Conservation (phyloP, 53 echinoderm and acorn worm species). For the Astropecten irregularis region DNA sequence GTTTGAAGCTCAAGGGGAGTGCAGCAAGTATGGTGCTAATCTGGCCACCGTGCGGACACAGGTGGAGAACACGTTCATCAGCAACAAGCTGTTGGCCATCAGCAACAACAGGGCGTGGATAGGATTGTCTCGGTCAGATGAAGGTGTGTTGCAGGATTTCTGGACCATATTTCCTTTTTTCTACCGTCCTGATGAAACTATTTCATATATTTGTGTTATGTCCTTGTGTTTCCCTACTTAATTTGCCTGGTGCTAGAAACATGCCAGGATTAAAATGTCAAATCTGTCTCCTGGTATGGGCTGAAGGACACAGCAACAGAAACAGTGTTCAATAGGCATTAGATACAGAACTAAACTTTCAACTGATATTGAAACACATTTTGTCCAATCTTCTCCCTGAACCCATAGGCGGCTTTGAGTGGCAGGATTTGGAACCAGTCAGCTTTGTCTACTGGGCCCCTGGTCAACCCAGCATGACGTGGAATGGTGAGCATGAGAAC, state of each 20-base stretch:
- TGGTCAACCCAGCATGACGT: constrained; percentile 69
- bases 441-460: constrained; percentile 76
- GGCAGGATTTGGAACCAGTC: constrained; percentile 78
- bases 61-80: constrained; percentile 68
- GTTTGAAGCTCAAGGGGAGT: constrained; percentile 72
- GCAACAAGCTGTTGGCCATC: not conserved
- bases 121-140: constrained; percentile 60
- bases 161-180: not conserved
- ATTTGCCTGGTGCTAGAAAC: no score
- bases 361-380: no score
- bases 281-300: no score
- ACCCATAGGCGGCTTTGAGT: constrained; percentile 85
- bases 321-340: no score
- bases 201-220: no score
- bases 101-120: constrained; percentile 57
- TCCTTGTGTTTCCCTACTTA: no score
- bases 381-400: no score
- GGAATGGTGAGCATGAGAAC: constrained; percentile 70
- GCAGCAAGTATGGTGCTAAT: constrained; percentile 60
- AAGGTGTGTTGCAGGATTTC: not conserved
- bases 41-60: constrained; percentile 69
- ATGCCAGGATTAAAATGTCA: no score
- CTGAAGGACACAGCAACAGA: no score
- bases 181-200: not conserved
- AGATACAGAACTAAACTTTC: no score